These are phyloP conservation scores for Barnardius zonarius DNA, from an alignment of 2,113 vertebrate species.

Conservation along the genomic window DNA sequence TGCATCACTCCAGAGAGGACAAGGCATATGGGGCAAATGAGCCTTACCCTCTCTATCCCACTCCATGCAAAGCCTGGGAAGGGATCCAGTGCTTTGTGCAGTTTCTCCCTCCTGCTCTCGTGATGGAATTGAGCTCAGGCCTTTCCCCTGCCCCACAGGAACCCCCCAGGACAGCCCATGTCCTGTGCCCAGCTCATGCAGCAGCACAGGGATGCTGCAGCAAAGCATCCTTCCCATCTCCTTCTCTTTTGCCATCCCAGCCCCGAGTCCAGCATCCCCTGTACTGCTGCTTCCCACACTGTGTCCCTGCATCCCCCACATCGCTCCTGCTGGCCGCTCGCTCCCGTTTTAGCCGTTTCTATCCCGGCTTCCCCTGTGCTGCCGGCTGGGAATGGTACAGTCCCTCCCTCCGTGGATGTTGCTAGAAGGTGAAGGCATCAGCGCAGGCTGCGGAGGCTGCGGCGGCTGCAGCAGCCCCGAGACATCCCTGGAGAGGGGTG, in stretches of 20 bases:
- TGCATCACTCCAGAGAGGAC: fast-evolving
- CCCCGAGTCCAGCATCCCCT: background rate
- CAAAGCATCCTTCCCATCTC: background rate
- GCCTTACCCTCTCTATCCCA: background rate
- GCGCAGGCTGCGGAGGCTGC: conserved; percentile 37
- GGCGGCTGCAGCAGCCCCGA: background rate
- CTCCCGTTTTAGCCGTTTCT: background rate
- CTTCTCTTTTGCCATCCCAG: background rate
- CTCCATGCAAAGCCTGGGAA: background rate
- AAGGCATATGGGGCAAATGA: fast-evolving
- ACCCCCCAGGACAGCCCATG: fast-evolving
- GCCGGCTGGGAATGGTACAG: conserved; percentile 63
- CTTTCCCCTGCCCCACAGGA: fast-evolving
- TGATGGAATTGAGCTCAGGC: background rate
- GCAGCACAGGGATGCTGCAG: background rate
- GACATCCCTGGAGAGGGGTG: background rate
- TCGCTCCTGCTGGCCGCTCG: background rate
- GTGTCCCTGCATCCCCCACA: background rate
- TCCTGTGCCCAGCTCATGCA: background rate
- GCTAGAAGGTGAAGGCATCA: conserved; percentile 70
- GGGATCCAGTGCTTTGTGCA: background rate
- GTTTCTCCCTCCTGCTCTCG: background rate
- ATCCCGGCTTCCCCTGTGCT: background rate
- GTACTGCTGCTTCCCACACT: background rate
- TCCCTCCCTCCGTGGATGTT: conserved; percentile 66